Evolutionary conservation across 2,888 invertebrate genomes (phyloP), one percentile per base, ranked within the genome.

Genomic region (Neria commutata): DNA sequence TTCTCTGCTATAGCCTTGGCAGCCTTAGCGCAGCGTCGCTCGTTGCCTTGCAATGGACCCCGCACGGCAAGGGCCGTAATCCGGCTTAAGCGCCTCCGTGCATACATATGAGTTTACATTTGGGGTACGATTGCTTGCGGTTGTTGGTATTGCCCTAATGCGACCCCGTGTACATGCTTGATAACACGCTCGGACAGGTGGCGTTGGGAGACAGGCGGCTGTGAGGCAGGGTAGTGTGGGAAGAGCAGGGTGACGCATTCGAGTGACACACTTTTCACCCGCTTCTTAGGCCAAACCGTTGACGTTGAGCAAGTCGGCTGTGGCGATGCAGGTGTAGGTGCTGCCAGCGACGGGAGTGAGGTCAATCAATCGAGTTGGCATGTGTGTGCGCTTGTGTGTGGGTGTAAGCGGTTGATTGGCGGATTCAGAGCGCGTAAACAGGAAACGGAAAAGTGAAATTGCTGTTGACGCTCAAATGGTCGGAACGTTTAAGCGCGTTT

Each of bases 191-290:
- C 6, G 42, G 10, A 42, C 2, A 42, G 37, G 37, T 8, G n/a
- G 10, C 6, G n/a, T 8, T 8, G 6, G 29, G n/a, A n/a, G 37
- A 8, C 11, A 29, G 37, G 37, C 16, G 10, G 37, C n/a, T 4
- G 37, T n/a, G 21, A 4, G 42, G 42, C 21, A 21, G 17, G 19
- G 42, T 29, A 21, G 4, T 5, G 42, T 19, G 19, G n/a, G 42
- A 17, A 19, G 42, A 19, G 42, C 29, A 29, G 37, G 10, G 37
- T 17, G 50, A 50, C 50, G 50, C 50, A 50, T 24, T 50, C 34
- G 4, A 50, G 50, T 50, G 50, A 50, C 37, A 34, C 34, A 50
- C 10, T 50, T 33, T 21, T 3, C 29, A 11, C n/a, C 4, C 37
- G 37, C n/a, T 4, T 37, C n/a, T 37, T 37, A 4, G 37, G 11